These are phyloP conservation scores for Pterocles orientalis DNA, from an alignment of 2,113 vertebrate genomes.

Conservation along the genomic window DNA sequence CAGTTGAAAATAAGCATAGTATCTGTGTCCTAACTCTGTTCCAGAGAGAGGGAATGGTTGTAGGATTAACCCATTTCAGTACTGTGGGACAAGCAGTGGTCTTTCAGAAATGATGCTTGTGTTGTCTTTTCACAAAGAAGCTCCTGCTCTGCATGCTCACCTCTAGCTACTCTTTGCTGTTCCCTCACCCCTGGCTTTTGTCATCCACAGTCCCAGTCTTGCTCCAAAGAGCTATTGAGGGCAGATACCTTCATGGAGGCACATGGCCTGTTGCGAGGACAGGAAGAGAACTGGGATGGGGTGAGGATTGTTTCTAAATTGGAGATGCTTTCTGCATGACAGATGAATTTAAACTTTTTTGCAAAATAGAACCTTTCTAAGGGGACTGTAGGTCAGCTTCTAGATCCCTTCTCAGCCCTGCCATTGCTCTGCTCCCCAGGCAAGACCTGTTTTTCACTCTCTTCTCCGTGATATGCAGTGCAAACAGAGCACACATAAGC, in stretches of 20 bases:
- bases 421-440: not conserved
- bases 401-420: not conserved
- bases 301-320: not conserved
- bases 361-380: not conserved
- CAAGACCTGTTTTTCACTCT: not conserved
- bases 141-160: fast-evolving
- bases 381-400: not conserved
- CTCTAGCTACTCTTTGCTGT: not conserved
- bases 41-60: no score
- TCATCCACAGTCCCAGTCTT: not conserved
- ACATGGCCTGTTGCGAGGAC: fast-evolving
- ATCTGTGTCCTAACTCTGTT: no score
- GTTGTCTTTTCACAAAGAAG: not conserved
- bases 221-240: not conserved
- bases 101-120: not conserved
- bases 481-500: not conserved
- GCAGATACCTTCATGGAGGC: no score
- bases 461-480: not conserved
- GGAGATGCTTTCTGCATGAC: not conserved
- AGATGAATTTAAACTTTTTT: not conserved
- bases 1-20: no score
- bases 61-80: no score
- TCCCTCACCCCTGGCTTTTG: not conserved
- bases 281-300: not conserved
- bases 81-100: not conserved